These are phyloP conservation scores for Phodopus roborovskii DNA, from an alignment of 2,113 vertebrate species.

Conservation along the genomic window DNA sequence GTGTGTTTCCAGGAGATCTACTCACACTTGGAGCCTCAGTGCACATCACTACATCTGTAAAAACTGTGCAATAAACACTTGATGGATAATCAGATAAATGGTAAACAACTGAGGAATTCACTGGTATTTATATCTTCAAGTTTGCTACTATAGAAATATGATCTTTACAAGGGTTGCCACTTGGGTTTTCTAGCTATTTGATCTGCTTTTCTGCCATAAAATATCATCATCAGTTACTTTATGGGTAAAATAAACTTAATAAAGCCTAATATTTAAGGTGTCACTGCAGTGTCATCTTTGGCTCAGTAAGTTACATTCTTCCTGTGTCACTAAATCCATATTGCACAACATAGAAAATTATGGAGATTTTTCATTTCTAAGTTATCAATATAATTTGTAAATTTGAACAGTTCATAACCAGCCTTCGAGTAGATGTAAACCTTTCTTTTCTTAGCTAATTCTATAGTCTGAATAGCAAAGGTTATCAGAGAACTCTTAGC, in stretches of 20 bases:
- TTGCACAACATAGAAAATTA: constrained; percentile 58
- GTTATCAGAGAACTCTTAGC: constrained; percentile 55
- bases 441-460: constrained; percentile 50
- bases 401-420: constrained; percentile 10
- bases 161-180: constrained; percentile 42
- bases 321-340: constrained; percentile 30
- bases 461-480: constrained; percentile 7
- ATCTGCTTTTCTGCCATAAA: constrained; percentile 44
- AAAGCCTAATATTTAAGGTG: constrained; percentile 45
- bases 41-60: neutral
- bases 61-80: constrained; percentile 40
- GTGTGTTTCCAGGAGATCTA: neutral
- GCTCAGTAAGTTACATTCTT: constrained; percentile 16
- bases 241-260: constrained; percentile 52
- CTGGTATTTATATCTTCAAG: constrained; percentile 32
- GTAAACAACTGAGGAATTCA: constrained; percentile 38
- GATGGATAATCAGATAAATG: constrained; percentile 48
- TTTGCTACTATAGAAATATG: neutral
- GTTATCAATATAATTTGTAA: constrained; percentile 62
- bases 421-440: neutral
- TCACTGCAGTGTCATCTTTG: constrained; percentile 45
- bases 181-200: constrained; percentile 39
- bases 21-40: neutral
- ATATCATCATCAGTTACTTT: constrained; percentile 47
- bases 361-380: constrained; percentile 55